phyloP scores from a whole-genome alignment of 2,888 invertebrate genomes.

The Meghimatium bilineatum region DNA sequence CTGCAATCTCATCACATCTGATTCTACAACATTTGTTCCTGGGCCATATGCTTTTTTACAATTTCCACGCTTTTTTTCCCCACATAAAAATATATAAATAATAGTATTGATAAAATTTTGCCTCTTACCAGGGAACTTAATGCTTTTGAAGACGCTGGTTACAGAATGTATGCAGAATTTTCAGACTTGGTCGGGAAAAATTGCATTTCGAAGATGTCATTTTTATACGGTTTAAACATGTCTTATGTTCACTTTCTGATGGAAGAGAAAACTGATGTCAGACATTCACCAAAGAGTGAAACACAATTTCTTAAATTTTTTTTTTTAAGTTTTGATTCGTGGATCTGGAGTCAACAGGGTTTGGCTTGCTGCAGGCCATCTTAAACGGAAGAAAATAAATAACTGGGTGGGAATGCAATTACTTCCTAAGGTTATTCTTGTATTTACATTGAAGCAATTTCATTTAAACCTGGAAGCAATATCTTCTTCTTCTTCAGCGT shows the following conservation, averaged over 20 bases:
- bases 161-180: background rate
- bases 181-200: conserved; percentile 10
- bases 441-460: background rate
- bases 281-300: conserved; percentile 8
- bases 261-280: conserved; percentile 4
- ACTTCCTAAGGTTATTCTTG: background rate
- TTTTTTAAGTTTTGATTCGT: background rate
- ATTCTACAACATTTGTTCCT: background rate
- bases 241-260: background rate
- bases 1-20: background rate
- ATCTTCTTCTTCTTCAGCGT: too few relatives aligned
- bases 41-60: background rate
- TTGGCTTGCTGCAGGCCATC: background rate
- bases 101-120: background rate
- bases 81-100: too few relatives aligned
- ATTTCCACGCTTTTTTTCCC: background rate
- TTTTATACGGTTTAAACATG: background rate
- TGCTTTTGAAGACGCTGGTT: background rate
- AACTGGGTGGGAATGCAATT: conserved; percentile 5
- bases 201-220: background rate
- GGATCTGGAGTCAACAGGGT: conserved; percentile 10
- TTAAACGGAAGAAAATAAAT: conserved; percentile 22
- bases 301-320: background rate
- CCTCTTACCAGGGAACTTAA: background rate
- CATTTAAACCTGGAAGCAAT: too few relatives aligned